Conservation (phyloP, 2,888 invertebrate genomes). For the Spilarctia lutea region DNA sequence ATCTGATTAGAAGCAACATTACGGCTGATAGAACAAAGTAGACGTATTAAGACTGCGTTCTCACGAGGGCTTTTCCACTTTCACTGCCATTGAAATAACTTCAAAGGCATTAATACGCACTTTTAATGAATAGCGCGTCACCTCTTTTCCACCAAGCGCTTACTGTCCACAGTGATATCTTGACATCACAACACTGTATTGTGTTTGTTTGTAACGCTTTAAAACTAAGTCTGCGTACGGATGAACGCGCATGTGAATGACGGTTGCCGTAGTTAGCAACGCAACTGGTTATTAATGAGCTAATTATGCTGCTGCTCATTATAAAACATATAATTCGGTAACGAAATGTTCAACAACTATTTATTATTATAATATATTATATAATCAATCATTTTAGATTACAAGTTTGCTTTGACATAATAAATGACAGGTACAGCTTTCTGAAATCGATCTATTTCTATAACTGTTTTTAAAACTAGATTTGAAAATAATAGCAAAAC, state of each 20-base stretch:
- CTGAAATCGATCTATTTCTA: conserved; percentile 17
- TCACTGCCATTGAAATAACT: background rate
- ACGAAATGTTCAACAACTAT: conserved; percentile 31
- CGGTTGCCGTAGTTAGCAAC: conserved; percentile 28
- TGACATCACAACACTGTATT: background rate
- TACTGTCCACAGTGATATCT: background rate
- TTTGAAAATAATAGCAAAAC: background rate
- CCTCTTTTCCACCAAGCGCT: background rate
- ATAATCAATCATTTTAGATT: conserved; percentile 39
- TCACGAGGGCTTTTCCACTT: background rate
- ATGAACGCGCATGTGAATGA: conserved; percentile 22
- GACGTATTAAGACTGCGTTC: background rate
- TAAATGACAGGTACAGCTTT: conserved; percentile 18
- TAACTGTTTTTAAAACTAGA: conserved; percentile 16
- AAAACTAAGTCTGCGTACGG: background rate
- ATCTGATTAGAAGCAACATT: conserved; percentile 43
- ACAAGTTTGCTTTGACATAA: conserved; percentile 25
- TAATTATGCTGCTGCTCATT: conserved; percentile 39
- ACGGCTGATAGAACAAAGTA: conserved; percentile 25
- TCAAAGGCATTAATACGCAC: background rate
- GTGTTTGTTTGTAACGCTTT: background rate
- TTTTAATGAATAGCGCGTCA: background rate
- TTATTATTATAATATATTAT: conserved; percentile 30
- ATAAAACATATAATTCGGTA: conserved; percentile 31
- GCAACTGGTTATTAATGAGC: conserved; percentile 32